A percentile compares a stretch with the other conserved stretches of the same genome.
Conservation (phyloP, 2,113 vertebrate species). For the Daubentonia madagascariensis region DNA sequence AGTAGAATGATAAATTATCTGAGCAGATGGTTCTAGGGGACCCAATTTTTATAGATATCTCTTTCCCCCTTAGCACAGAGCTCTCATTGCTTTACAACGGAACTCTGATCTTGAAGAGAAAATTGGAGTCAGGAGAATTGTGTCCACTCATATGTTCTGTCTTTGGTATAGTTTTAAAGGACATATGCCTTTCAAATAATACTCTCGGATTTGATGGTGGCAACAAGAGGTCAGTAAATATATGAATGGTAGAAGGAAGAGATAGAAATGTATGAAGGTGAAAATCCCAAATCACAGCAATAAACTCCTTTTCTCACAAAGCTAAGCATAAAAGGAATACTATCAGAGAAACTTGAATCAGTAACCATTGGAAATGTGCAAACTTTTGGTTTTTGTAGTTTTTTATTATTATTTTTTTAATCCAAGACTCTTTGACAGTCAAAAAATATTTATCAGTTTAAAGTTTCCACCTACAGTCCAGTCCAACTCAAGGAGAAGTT, state of each 20-base stretch:
- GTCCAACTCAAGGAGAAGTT: neutral
- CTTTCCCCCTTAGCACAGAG: neutral
- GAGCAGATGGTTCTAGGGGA: slow-evolving; percentile 62
- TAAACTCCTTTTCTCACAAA: neutral
- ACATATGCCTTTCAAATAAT: slow-evolving; percentile 40
- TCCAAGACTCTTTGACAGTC: neutral
- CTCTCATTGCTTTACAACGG: neutral
- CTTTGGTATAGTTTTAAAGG: slow-evolving; percentile 53
- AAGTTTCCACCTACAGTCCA: neutral
- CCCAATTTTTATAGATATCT: neutral
- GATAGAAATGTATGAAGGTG: neutral
- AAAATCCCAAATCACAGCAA: slow-evolving; percentile 21
- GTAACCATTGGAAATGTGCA: neutral
- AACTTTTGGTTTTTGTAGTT: neutral
- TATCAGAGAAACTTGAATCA: neutral
- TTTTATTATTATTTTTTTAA: neutral
- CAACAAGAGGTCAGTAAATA: slow-evolving; percentile 45
- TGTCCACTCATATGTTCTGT: neutral
- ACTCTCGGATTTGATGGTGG: neutral
- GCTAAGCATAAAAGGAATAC: neutral
- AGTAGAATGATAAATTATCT: slow-evolving; percentile 64
- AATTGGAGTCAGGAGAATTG: slow-evolving; percentile 40
- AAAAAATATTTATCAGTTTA: neutral
- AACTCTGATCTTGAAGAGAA: slow-evolving; percentile 49
- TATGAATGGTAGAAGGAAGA: slow-evolving; percentile 31